These are phyloP conservation scores for Mus minutoides DNA, from an alignment of 2,797 vertebrate species.

Conservation along the genomic window DNA sequence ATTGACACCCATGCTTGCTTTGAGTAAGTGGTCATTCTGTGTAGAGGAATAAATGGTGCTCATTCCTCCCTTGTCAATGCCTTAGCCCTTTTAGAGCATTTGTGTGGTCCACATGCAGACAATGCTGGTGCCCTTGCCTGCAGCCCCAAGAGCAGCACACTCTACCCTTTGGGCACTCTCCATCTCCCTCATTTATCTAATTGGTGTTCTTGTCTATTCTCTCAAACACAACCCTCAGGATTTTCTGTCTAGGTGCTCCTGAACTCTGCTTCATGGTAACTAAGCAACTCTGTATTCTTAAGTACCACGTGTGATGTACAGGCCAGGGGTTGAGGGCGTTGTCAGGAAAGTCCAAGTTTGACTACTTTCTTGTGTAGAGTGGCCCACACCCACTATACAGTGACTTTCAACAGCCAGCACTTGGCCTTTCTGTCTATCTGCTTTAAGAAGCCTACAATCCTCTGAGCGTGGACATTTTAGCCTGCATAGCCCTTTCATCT, in stretches of 20 bases:
- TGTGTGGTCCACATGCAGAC: neutral
- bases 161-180: neutral
- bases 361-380: neutral
- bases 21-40: neutral
- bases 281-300: neutral
- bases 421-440: neutral
- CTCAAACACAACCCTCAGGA: neutral
- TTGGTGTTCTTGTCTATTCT: neutral
- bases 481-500: neutral
- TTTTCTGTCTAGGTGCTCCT: neutral
- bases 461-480: neutral
- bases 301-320: neutral
- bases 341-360: neutral
- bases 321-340: neutral
- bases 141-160: neutral
- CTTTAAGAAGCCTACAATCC: neutral
- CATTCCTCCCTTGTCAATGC: neutral
- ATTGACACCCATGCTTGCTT: neutral
- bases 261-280: conserved; percentile 1
- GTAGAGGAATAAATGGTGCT: neutral
- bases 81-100: neutral
- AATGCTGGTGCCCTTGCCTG: neutral
- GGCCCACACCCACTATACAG: neutral
- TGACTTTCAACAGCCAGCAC: neutral
- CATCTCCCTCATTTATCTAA: neutral